A percentile compares a stretch with the other conserved stretches of the same genome.
Evolutionary conservation across 2,113 vertebrate species (phyloP).

Genomic region (Notiomystis cincta): DNA sequence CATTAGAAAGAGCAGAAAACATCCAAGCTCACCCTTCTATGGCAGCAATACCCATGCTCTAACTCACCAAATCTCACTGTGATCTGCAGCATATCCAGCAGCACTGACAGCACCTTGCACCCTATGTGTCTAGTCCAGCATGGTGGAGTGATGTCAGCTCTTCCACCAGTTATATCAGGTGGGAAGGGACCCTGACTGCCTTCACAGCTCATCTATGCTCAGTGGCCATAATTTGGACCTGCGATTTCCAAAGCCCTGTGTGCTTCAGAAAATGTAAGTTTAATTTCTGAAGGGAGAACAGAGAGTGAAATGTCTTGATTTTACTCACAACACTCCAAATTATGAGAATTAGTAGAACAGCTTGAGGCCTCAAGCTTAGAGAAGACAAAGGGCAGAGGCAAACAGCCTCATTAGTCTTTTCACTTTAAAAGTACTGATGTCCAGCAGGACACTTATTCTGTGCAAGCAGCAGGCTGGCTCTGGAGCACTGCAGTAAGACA

Average conservation of each 20-base stretch:
- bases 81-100: neutral
- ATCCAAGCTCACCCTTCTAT: neutral
- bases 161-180: neutral
- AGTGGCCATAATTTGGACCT: neutral
- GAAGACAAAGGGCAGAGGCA: neutral
- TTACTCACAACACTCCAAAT: neutral
- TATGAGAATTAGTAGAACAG: neutral
- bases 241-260: neutral
- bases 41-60: neutral
- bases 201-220: neutral
- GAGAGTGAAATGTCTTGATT: neutral
- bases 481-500: neutral
- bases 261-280: neutral
- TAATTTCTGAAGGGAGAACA: neutral
- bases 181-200: neutral
- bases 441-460: neutral
- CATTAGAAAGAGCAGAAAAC: neutral
- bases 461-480: neutral
- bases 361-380: neutral
- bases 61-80: neutral
- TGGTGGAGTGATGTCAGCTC: neutral
- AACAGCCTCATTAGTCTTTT: neutral
- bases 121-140: neutral
- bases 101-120: neutral
- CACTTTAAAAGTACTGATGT: neutral